Conservation (phyloP, 1,140 invertebrate genomes). For the Aphis craccivora region DNA sequence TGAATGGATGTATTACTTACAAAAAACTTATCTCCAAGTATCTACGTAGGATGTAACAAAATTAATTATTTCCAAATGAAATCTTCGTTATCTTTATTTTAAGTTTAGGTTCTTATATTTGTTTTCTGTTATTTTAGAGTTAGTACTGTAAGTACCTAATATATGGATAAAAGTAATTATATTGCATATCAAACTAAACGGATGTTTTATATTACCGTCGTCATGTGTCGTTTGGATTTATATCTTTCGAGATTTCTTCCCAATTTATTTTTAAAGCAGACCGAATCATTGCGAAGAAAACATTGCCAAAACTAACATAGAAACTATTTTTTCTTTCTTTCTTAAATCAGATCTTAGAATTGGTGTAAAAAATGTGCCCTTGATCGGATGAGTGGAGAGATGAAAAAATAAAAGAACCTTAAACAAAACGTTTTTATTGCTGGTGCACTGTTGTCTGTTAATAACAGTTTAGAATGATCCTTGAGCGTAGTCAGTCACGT, state of each 20-base stretch:
- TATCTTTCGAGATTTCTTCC: conserved; percentile 31
- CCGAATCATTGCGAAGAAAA: neutral
- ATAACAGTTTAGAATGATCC: conserved; percentile 14
- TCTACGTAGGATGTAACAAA: neutral
- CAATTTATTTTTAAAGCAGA: conserved; percentile 42
- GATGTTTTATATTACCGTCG: neutral
- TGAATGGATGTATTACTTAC: neutral
- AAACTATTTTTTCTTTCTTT: neutral
- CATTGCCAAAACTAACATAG: conserved; percentile 33
- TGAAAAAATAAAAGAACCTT: conserved; percentile 24
- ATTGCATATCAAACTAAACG: conserved; percentile 10
- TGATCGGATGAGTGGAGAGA: neutral
- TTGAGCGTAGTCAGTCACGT: conserved; percentile 22
- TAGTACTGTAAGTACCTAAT: neutral
- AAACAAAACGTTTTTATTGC: conserved; percentile 33
- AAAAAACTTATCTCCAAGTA: neutral
- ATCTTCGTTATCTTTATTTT: neutral
- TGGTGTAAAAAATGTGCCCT: conserved; percentile 34
- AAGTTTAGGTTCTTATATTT: neutral
- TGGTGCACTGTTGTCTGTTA: neutral
- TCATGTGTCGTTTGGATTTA: conserved; percentile 13
- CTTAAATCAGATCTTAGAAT: conserved; percentile 13
- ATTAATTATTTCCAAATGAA: neutral
- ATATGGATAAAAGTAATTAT: neutral
- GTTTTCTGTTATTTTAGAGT: neutral